Conservation (phyloP, 2,888 invertebrate genomes). For the Temnothorax unifasciatus region DNA sequence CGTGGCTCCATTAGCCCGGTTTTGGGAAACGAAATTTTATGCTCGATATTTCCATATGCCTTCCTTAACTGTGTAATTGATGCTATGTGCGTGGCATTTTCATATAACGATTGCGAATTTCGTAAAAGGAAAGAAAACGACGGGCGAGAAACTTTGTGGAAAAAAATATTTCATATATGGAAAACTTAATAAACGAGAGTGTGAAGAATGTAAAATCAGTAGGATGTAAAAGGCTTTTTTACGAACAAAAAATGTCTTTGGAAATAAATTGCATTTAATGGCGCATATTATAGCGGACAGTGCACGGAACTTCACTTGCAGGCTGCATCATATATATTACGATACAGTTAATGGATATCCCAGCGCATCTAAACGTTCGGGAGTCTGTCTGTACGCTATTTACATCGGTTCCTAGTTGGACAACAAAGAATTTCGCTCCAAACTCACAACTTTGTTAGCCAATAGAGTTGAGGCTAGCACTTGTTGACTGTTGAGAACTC, state of each 20-base stretch:
- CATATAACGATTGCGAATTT: not conserved
- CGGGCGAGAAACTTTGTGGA: not conserved
- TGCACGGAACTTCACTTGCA: not conserved
- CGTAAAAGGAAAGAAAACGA: not conserved
- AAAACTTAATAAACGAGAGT: not conserved
- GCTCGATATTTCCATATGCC: not conserved
- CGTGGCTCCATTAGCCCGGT: conserved; percentile 26
- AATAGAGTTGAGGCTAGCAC: conserved; percentile 28
- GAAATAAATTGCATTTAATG: not conserved
- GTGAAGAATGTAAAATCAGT: not conserved
- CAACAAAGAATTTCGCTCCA: conserved; percentile 43
- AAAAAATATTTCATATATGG: not conserved
- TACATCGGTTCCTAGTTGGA: conserved; percentile 35
- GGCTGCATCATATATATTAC: not conserved
- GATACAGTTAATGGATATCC: conserved; percentile 19
- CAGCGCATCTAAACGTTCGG: not conserved
- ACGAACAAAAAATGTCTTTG: not conserved
- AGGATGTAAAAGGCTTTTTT: not conserved
- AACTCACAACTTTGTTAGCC: conserved; percentile 46
- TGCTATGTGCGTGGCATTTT: not conserved
- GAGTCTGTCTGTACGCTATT: conserved; percentile 18
- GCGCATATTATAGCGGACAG: not conserved
- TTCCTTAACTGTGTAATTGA: not conserved
- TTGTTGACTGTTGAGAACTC: conserved; percentile 53
- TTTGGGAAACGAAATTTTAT: conserved; percentile 14